phyloP scores from a whole-genome alignment of 2,113 vertebrate genomes.

The Lophotis ruficrista region DNA sequence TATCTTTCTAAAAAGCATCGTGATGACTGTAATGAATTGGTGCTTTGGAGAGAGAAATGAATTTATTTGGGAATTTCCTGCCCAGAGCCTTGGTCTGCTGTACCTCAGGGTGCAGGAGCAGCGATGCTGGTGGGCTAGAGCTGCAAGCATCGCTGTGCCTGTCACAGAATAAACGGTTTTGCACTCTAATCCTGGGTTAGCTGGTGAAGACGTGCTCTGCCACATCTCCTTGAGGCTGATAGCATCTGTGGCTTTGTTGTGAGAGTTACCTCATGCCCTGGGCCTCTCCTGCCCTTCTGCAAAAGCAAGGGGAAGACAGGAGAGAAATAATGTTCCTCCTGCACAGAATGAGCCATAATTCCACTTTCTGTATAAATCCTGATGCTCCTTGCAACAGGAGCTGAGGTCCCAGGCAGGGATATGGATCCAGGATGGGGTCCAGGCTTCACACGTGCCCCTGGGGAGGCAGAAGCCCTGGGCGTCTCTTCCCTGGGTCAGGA shows the following conservation, averaged over 20 bases:
- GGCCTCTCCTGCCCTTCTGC: neutral
- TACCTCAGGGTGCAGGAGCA: accelerated
- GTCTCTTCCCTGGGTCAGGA: neutral
- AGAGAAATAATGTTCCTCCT: neutral
- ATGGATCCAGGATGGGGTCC: accelerated
- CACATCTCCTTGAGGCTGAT: accelerated
- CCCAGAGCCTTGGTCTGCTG: neutral
- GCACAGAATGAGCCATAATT: neutral
- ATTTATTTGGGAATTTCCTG: neutral
- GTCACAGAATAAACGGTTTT: neutral
- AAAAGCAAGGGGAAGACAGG: neutral
- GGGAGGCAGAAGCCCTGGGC: neutral
- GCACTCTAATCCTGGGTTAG: neutral
- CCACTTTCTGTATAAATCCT: neutral
- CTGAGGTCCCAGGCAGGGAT: neutral
- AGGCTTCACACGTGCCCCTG: neutral
- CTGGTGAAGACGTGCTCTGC: neutral
- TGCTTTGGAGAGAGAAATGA: neutral
- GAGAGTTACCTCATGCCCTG: neutral
- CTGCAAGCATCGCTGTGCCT: neutral
- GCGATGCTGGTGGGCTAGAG: accelerated
- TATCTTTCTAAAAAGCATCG: neutral
- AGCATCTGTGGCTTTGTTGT: neutral
- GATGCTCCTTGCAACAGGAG: accelerated
- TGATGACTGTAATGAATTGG: neutral